Conservation (phyloP, 2,888 invertebrate genomes). For the Conchocele bisecta region DNA sequence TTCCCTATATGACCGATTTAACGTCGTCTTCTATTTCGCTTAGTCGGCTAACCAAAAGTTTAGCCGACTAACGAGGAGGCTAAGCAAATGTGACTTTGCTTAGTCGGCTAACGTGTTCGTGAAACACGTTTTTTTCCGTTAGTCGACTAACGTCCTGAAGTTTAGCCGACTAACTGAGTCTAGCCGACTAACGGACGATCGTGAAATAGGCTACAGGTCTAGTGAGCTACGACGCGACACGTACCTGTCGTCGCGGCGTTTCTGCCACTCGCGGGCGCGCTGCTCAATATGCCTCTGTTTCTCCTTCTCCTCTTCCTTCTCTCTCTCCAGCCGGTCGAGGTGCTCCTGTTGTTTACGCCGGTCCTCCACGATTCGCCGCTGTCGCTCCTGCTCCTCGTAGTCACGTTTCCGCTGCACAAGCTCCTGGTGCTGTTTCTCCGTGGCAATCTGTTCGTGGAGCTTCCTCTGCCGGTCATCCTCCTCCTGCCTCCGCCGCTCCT, state of each 20-base stretch:
- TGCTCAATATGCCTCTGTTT: slow-evolving; percentile 58
- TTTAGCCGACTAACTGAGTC: too few species aligned
- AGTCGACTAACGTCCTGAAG: too few species aligned
- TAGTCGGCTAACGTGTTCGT: too few species aligned
- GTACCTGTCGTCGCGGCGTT: slow-evolving; percentile 65
- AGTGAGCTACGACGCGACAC: too few species aligned
- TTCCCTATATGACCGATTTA: too few species aligned
- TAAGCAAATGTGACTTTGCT: too few species aligned
- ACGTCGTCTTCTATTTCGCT: too few species aligned
- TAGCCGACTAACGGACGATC: too few species aligned
- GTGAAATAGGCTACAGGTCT: too few species aligned
- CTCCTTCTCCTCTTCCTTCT: slow-evolving; percentile 55
- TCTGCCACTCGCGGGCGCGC: slow-evolving; percentile 57
- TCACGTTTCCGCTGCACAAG: slow-evolving; percentile 67
- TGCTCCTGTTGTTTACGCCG: slow-evolving; percentile 60
- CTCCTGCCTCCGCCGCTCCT: slow-evolving; percentile 69
- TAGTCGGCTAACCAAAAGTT: too few species aligned
- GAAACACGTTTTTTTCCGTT: too few species aligned
- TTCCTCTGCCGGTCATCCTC: slow-evolving; percentile 67
- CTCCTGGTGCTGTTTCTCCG: slow-evolving; percentile 59
- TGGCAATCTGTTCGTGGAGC: slow-evolving; percentile 69
- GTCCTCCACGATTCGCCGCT: slow-evolving; percentile 63
- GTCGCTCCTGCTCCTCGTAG: slow-evolving; percentile 67
- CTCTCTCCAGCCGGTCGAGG: slow-evolving; percentile 56
- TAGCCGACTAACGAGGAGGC: too few species aligned